These are phyloP conservation scores for Dendrocopos noguchii DNA, from an alignment of 2,113 vertebrate genomes.

Conservation along the genomic window DNA sequence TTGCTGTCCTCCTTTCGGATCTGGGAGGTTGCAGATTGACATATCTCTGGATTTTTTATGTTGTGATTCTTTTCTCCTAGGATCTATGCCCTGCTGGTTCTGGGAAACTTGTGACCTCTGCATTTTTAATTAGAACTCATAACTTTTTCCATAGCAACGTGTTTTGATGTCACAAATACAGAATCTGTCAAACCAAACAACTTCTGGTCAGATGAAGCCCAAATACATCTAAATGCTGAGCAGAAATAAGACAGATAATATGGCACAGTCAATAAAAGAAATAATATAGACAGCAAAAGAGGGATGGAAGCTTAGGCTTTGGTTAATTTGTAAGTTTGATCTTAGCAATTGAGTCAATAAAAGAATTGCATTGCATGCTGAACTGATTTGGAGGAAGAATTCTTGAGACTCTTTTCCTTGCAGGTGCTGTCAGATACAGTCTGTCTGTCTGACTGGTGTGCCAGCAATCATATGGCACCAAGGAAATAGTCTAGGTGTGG, in stretches of 20 bases:
- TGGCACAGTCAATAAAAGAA: not conserved
- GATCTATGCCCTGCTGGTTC: slow-evolving; percentile 77
- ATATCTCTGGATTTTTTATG: slow-evolving; percentile 56
- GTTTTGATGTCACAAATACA: slow-evolving; percentile 74
- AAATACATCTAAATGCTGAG: not conserved
- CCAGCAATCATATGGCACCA: not conserved
- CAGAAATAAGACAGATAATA: not conserved
- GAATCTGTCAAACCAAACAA: slow-evolving; percentile 72
- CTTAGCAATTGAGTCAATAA: not conserved
- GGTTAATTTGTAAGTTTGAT: not conserved
- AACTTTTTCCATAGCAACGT: slow-evolving; percentile 81
- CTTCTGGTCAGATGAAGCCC: slow-evolving; percentile 46
- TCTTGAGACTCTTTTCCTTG: not conserved
- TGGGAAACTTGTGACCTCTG: slow-evolving; percentile 84
- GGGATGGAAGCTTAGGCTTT: not conserved
- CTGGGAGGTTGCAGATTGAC: slow-evolving; percentile 73
- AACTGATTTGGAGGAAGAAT: not conserved
- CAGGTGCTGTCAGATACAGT: not conserved
- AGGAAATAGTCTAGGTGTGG: not conserved
- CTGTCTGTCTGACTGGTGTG: not conserved
- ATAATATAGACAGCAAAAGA: not conserved
- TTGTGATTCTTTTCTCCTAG: slow-evolving; percentile 75
- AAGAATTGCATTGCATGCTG: not conserved
- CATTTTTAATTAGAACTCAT: slow-evolving; percentile 82
- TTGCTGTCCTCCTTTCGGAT: slow-evolving; percentile 66